Evolutionary conservation across 2,797 vertebrate species (phyloP).

Genomic region (Bufotes viridis): DNA sequence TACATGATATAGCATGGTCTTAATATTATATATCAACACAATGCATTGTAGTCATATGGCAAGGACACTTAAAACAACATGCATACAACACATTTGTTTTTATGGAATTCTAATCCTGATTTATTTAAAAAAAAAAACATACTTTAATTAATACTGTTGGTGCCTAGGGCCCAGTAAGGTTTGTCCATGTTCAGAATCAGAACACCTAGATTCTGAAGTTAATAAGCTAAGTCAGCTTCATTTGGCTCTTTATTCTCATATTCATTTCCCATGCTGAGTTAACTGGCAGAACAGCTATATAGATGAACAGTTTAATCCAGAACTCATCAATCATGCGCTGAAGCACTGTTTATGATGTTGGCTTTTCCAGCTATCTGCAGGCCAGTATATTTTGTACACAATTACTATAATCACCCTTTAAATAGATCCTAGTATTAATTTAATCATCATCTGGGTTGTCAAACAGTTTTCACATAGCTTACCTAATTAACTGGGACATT

Average conservation of each 20-base stretch:
- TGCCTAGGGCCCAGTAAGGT: background rate
- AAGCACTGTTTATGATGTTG: conserved; percentile 31
- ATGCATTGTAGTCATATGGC: no score
- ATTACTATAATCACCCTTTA: background rate
- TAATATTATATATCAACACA: no score
- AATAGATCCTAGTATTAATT: conserved; percentile 9
- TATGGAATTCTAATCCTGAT: background rate
- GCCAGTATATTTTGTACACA: conserved; percentile 3
- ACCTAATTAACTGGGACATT: background rate
- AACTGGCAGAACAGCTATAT: conserved; percentile 33
- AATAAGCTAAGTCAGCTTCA: conserved; percentile 18
- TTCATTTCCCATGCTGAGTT: conserved; percentile 41
- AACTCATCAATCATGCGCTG: conserved; percentile 47
- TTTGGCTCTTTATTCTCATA: conserved; percentile 38
- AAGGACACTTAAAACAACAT: no score
- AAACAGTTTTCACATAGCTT: background rate
- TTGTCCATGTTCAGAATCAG: background rate
- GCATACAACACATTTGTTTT: background rate
- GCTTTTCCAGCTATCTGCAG: conserved; percentile 15
- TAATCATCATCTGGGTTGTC: background rate
- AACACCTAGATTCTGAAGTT: background rate
- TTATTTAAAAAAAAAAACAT: background rate
- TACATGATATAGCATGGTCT: no score
- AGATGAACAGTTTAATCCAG: conserved; percentile 36
- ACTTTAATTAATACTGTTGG: conserved; percentile 2